Evolutionary conservation across 1,140 invertebrate genomes (phyloP).

Genomic region (Notospermus geniculatus): DNA sequence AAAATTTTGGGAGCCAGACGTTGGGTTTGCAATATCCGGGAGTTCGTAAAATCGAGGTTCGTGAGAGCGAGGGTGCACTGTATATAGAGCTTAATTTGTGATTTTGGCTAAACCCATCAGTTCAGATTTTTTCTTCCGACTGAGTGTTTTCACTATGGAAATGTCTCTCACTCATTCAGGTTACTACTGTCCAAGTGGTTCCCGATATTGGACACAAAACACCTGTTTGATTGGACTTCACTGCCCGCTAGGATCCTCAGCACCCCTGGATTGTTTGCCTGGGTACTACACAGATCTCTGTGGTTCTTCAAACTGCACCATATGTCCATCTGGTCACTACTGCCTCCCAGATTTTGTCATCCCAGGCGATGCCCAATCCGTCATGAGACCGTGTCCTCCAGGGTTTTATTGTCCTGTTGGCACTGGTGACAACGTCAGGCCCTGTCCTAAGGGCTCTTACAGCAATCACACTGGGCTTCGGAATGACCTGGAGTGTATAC

Average conservation of each 20-base stretch:
- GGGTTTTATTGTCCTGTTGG: conserved; percentile 51
- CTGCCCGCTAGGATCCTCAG: conserved; percentile 36
- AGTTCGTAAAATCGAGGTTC: no score
- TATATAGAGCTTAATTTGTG: no score
- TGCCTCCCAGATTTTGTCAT: conserved; percentile 42
- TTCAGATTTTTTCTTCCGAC: no score
- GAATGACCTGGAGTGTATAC: conserved; percentile 36
- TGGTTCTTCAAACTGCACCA: conserved; percentile 26
- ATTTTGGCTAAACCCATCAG: no score
- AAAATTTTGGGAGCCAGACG: no score
- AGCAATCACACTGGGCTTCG: conserved; percentile 35
- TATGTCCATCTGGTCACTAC: conserved; percentile 50
- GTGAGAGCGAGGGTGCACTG: no score
- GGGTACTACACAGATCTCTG: conserved; percentile 36
- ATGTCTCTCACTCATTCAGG: conserved; percentile 25
- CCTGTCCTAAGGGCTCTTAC: conserved; percentile 48
- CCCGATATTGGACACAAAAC: conserved; percentile 36
- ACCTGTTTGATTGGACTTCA: conserved; percentile 39
- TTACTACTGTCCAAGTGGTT: conserved; percentile 45
- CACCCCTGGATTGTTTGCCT: conserved; percentile 34
- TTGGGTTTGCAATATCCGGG: no score
- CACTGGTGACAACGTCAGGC: conserved; percentile 44
- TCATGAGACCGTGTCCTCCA: conserved; percentile 35
- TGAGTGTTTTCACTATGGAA: no score
- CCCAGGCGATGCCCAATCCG: conserved; percentile 28